These are phyloP conservation scores for Nothura maculosa DNA, from an alignment of 2,797 vertebrate genomes.

Conservation along the genomic window DNA sequence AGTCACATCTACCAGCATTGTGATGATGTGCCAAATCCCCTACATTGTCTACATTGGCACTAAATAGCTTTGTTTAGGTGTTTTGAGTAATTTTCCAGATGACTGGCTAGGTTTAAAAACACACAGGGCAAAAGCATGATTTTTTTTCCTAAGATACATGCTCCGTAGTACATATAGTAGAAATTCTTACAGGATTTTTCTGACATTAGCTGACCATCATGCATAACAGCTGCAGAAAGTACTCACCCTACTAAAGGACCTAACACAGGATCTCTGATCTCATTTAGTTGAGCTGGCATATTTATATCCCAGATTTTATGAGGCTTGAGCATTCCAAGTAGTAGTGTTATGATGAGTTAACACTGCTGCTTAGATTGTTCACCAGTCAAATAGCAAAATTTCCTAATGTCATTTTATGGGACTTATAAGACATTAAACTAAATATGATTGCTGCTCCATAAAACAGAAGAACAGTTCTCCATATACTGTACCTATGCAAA, in stretches of 20 bases:
- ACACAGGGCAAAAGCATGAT: neutral
- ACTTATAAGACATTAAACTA: conserved; percentile 84
- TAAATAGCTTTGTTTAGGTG: neutral
- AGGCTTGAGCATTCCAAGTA: conserved; percentile 76
- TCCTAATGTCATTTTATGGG: conserved; percentile 80
- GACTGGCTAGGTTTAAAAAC: neutral
- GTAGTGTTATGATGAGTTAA: conserved; percentile 81
- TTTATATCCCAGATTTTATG: conserved; percentile 80
- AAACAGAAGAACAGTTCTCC: conserved; percentile 78
- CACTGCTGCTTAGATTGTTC: conserved; percentile 78
- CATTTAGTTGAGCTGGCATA: conserved; percentile 74
- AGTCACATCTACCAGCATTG: neutral
- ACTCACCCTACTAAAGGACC: neutral
- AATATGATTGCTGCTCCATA: conserved; percentile 81
- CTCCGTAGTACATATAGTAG: neutral
- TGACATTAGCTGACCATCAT: neutral
- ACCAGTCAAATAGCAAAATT: conserved; percentile 81
- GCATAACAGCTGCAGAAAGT: neutral
- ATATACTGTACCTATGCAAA: conserved; percentile 78
- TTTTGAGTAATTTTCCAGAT: neutral
- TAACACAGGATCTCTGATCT: conserved; percentile 66
- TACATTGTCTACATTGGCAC: neutral
- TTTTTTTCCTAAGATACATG: neutral
- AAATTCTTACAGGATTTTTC: conserved; percentile 16
- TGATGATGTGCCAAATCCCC: neutral